A percentile compares a stretch with the other conserved stretches of the same genome.
Evolutionary conservation across 2,113 vertebrate genomes (phyloP).

Genomic region (Mastomys natalensis): DNA sequence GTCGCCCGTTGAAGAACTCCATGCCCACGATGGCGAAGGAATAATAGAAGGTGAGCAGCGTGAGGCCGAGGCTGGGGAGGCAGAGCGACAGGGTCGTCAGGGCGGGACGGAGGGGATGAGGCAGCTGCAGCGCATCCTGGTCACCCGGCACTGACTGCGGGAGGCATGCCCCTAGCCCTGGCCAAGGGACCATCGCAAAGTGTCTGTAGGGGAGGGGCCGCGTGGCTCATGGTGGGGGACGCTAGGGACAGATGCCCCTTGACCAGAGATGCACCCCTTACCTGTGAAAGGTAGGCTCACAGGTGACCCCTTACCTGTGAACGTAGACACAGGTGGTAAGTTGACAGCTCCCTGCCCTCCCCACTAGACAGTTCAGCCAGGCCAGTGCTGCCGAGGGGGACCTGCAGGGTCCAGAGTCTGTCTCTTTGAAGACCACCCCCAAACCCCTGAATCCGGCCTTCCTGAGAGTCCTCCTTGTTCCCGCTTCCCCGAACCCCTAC

Average conservation of each 20-base stretch:
- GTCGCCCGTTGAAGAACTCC: slow-evolving; percentile 96
- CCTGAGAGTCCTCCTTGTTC: not conserved
- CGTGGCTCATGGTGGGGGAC: not conserved
- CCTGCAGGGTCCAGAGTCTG: not conserved
- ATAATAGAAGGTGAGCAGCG: slow-evolving; percentile 98
- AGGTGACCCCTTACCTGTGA: slow-evolving; percentile 78
- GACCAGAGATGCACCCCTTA: slow-evolving; percentile 50
- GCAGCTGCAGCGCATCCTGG: not conserved
- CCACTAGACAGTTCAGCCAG: not conserved
- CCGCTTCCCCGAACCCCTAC: not conserved
- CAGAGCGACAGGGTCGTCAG: slow-evolving; percentile 52
- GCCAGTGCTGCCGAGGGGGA: not conserved
- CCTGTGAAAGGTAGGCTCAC: slow-evolving; percentile 69
- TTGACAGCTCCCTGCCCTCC: slow-evolving; percentile 45
- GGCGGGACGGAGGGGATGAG: rapidly evolving
- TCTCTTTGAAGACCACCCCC: not conserved
- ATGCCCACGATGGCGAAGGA: slow-evolving; percentile 99
- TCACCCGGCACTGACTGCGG: not conserved
- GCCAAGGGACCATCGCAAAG: not conserved
- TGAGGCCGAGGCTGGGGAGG: slow-evolving; percentile 93
- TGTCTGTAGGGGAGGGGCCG: slow-evolving; percentile 59
- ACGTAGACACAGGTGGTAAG: slow-evolving; percentile 63
- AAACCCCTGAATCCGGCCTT: not conserved
- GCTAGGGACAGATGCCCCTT: slow-evolving; percentile 43
- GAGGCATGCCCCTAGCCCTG: slow-evolving; percentile 53